A percentile compares a stretch with the other conserved stretches of the same genome.
Evolutionary conservation across 2,797 vertebrate species (phyloP).

Genomic region (Emydoidea blandingii): DNA sequence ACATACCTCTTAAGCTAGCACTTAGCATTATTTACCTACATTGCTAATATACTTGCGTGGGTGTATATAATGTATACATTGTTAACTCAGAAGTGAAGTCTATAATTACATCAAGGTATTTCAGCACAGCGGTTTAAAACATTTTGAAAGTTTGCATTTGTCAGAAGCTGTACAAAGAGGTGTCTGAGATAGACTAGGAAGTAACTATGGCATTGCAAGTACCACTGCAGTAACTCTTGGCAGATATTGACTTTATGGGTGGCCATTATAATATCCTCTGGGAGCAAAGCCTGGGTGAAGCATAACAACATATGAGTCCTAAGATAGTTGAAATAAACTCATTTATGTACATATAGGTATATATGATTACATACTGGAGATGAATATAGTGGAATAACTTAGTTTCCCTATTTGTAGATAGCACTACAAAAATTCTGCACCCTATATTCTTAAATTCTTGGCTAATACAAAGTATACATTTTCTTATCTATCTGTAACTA

Average conservation of each 20-base stretch:
- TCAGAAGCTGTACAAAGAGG: background rate
- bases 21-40: background rate
- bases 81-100: background rate
- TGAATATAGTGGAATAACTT: background rate
- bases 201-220: background rate
- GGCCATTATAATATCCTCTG: rapidly evolving
- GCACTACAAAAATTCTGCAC: slow-evolving; percentile 29
- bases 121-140: background rate
- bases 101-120: background rate
- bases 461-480: slow-evolving; percentile 2
- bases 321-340: background rate
- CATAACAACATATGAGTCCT: background rate
- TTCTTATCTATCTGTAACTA: background rate
- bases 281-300: background rate
- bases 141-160: background rate
- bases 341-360: background rate
- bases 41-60: background rate
- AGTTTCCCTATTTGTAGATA: background rate
- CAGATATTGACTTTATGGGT: background rate
- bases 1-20: background rate
- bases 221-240: background rate
- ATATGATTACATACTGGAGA: background rate
- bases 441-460: background rate
- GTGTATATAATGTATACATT: background rate
- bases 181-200: background rate